Percentiles rank a stretch among this genome's conserved stretches.
Conservation (phyloP, 2,888 invertebrate species). For the Baronia brevicornis region DNA sequence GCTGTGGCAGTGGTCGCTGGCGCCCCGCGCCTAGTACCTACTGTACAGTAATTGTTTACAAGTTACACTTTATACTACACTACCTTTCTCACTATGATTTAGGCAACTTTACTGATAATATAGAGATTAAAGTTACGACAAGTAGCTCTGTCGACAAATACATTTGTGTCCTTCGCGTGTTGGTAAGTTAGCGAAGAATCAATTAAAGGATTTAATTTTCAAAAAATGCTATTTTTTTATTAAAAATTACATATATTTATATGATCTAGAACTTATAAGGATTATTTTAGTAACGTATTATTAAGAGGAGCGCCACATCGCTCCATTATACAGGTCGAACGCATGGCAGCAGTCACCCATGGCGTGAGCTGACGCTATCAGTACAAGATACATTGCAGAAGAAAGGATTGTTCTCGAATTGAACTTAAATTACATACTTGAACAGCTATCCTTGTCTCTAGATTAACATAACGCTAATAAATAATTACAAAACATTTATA, state of each 20-base stretch:
- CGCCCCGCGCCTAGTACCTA: slow-evolving; percentile 41
- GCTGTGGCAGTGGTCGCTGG: slow-evolving; percentile 50
- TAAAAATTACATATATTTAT: slow-evolving; percentile 60
- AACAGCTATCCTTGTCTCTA: slow-evolving; percentile 36
- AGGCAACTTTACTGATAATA: slow-evolving; percentile 62
- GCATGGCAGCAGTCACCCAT: slow-evolving; percentile 22
- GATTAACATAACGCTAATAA: slow-evolving; percentile 47
- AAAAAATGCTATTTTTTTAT: slow-evolving; percentile 9
- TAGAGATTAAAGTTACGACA: slow-evolving; percentile 53
- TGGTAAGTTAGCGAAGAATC: slow-evolving; percentile 17
- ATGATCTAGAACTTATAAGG: slow-evolving; percentile 72
- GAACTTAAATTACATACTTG: slow-evolving; percentile 26
- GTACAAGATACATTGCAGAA: slow-evolving; percentile 29
- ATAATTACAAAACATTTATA: slow-evolving; percentile 52
- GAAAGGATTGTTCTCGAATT: slow-evolving; percentile 24
- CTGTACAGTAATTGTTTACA: slow-evolving; percentile 40
- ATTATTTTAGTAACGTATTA: slow-evolving; percentile 37
- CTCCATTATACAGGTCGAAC: slow-evolving; percentile 23
- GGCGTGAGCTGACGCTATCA: slow-evolving; percentile 28
- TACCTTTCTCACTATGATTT: slow-evolving; percentile 70
- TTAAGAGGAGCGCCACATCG: slow-evolving; percentile 32
- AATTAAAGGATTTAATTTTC: slow-evolving; percentile 14
- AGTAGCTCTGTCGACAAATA: slow-evolving; percentile 47
- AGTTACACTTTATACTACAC: slow-evolving; percentile 59
- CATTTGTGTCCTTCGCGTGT: slow-evolving; percentile 26